Percentiles rank a stretch among this genome's conserved stretches.
These are phyloP conservation scores for Oxygymnocypris stewartii DNA, from an alignment of 2,113 vertebrate genomes.

Conservation along the genomic window DNA sequence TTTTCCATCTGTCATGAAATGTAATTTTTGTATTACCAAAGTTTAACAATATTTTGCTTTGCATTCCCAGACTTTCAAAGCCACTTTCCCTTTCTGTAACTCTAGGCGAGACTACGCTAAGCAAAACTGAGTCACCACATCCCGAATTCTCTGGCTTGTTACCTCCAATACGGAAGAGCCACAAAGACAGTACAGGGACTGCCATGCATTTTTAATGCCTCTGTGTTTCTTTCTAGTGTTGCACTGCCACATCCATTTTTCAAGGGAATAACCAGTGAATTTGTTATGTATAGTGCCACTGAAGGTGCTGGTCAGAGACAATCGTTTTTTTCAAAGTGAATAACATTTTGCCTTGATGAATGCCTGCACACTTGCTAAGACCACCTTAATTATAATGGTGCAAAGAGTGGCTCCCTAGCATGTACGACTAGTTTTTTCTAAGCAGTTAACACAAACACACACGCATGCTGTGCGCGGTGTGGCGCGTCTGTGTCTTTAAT, in stretches of 20 bases:
- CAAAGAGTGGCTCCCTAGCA: background rate
- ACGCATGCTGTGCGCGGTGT: background rate
- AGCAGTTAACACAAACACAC: slow-evolving; percentile 25
- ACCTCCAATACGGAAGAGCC: slow-evolving; percentile 49
- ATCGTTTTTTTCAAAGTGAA: slow-evolving; percentile 17
- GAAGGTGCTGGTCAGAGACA: slow-evolving; percentile 63
- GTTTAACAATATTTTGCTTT: background rate
- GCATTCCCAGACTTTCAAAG: background rate
- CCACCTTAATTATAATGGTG: background rate
- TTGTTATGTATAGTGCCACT: slow-evolving; percentile 67
- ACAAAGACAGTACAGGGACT: slow-evolving; percentile 62
- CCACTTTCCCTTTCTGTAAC: background rate
- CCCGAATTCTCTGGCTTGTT: slow-evolving; percentile 2
- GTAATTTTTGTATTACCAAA: background rate
- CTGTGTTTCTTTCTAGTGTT: slow-evolving; percentile 68
- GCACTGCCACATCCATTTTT: slow-evolving; percentile 69
- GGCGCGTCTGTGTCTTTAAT: slow-evolving; percentile 22
- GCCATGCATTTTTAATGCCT: slow-evolving; percentile 71
- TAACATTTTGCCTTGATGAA: background rate
- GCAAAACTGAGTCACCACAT: slow-evolving; percentile 32
- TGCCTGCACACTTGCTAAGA: background rate
- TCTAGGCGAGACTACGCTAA: background rate
- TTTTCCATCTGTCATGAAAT: background rate
- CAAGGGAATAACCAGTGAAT: slow-evolving; percentile 71
- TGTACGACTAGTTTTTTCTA: background rate